These are phyloP conservation scores for Crossocerus cetratus DNA, from an alignment of 2,888 invertebrate species.

Conservation along the genomic window DNA sequence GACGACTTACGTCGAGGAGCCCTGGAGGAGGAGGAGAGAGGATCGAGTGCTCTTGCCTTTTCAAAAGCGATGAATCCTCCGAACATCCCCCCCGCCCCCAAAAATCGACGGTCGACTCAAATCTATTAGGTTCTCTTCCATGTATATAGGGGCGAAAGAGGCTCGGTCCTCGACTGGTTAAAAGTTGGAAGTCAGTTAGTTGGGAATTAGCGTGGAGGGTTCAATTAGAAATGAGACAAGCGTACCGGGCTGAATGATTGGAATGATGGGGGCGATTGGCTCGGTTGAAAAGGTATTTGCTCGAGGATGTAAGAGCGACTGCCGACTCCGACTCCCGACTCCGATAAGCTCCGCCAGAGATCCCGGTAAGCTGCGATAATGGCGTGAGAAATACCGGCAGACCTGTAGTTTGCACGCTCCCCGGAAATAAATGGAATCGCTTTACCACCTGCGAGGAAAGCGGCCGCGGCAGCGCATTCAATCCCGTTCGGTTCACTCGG, in stretches of 20 bases:
- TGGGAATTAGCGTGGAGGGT: no score
- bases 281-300: no score
- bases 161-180: no score
- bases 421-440: conserved; percentile 14
- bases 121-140: no score
- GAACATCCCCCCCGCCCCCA: background rate
- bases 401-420: background rate
- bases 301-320: conserved; percentile 21
- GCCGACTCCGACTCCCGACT: conserved; percentile 30
- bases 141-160: no score
- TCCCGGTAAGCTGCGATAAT: conserved; percentile 42
- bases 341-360: conserved; percentile 36
- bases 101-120: background rate
- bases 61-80: no score
- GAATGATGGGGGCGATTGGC: conserved; percentile 21
- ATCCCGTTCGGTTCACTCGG: background rate
- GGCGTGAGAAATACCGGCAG: conserved; percentile 39
- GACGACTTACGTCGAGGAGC: conserved; percentile 42
- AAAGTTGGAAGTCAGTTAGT: no score
- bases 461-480: background rate
- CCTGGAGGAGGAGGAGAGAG: background rate
- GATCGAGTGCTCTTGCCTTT: background rate
- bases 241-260: conserved; percentile 43
- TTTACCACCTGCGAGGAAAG: background rate
- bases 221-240: conserved; percentile 1